Base-by-base conservation (phyloP, 2,888 invertebrate species). In the Calameuta filiformis region DNA sequence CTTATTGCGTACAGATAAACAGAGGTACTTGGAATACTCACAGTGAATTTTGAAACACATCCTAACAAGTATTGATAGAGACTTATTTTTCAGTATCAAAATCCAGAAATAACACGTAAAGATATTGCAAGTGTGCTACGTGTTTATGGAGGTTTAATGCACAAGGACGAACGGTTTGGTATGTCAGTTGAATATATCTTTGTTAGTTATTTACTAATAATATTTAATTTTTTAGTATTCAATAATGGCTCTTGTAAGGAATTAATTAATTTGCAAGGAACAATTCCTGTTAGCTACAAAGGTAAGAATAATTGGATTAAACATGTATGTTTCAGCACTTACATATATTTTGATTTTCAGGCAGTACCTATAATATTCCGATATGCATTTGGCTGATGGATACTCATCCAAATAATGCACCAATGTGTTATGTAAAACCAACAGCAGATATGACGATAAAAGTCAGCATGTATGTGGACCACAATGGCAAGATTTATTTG, bases 351-450 rank as follows among this genome's bases (percentile, higher is more conserved):
- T 79, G 75, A 80, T 81, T 87, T 87, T 73, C 87, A 96, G 96
- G 95, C 79, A 93, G 94, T 79, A 94, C 93, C 73, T 99, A 99
- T 92, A 98, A 99, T 92, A 99, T 99, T 91, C 99, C 99, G 23
- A 95, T 99, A 69, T 96, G 97, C 89, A 96, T 99, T 87, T 99
- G 98, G 97, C 91, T 99, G 75, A 96, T 98, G 95, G 98, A 99
- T 89, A 98, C 98, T 6, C 98, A 99, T 93, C 99, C 99, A 0
- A 95, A 96, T 90, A 97, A 98, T 92, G 98, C 99, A 68, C 99
- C 99, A 0, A 95, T 99, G 92, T 97, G 97, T 90, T 97, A 96
- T 89, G 99, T 99, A 0, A 97, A 95, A 91, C 99, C 99, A 12
- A 99, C 99, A 9, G 89, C 95, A 56, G 97, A 97, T 84, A 99